These are phyloP conservation scores for Ellobium chinense DNA, from an alignment of 2,888 invertebrate genomes.

Conservation along the genomic window DNA sequence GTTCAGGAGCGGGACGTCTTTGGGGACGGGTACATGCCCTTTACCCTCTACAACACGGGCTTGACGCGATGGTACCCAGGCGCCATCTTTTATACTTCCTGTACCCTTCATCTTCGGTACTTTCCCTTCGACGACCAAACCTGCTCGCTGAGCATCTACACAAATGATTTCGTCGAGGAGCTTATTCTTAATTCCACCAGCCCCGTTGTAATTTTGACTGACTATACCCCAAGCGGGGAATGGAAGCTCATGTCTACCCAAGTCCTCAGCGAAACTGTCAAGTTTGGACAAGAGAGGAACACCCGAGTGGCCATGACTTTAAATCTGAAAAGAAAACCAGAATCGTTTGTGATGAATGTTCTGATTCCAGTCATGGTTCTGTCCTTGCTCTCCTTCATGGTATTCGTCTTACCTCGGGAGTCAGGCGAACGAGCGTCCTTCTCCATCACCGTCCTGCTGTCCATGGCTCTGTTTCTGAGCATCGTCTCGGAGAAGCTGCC, in stretches of 20 bases:
- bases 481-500: slow-evolving; percentile 14
- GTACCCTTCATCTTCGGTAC: neutral
- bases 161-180: neutral
- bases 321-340: neutral
- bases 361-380: slow-evolving; percentile 47
- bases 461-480: slow-evolving; percentile 45
- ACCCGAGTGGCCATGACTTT: neutral
- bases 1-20: neutral
- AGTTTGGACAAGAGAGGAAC: neutral
- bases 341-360: slow-evolving; percentile 21
- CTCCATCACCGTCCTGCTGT: slow-evolving; percentile 48
- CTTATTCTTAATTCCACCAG: neutral
- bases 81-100: neutral
- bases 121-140: slow-evolving; percentile 16
- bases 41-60: neutral
- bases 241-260: neutral
- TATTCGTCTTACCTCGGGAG: slow-evolving; percentile 47
- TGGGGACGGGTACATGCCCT: neutral
- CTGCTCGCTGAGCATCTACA: neutral
- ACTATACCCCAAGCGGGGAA: slow-evolving; percentile 11
- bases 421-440: slow-evolving; percentile 50
- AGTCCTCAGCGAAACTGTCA: neutral
- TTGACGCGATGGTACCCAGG: neutral
- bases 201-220: neutral
- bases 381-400: slow-evolving; percentile 40